Evolutionary conservation across 2,113 vertebrate genomes (phyloP).

Genomic region (Glaucidium brasilianum): DNA sequence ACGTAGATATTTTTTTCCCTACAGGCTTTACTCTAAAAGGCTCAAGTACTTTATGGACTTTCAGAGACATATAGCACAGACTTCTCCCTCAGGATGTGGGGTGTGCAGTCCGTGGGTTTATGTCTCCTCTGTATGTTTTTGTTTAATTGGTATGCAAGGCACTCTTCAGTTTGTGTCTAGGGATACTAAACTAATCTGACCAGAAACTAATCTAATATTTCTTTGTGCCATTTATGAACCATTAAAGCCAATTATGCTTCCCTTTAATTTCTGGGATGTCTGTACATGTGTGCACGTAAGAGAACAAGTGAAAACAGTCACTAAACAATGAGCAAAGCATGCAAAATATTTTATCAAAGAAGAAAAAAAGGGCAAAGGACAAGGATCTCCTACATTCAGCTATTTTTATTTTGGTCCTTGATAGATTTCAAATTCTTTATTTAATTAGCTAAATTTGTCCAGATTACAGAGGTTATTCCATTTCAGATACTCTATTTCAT

Average conservation of each 20-base stretch:
- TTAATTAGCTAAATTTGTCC: not conserved
- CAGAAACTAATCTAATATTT: not conserved
- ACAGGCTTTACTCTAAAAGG: not conserved
- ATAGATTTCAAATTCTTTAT: not conserved
- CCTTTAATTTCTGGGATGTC: not conserved
- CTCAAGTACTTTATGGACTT: not conserved
- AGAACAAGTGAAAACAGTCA: not conserved
- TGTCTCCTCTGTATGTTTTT: not conserved
- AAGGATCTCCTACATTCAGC: not conserved
- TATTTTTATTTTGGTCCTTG: not conserved
- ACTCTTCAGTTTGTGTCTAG: not conserved
- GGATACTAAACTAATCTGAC: not conserved
- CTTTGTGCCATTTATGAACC: not conserved
- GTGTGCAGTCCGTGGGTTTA: not conserved
- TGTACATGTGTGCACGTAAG: rapidly evolving
- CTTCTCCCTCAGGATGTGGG: rapidly evolving
- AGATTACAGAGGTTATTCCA: not conserved
- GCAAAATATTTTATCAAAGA: not conserved
- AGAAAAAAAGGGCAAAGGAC: not conserved
- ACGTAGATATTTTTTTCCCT: not conserved
- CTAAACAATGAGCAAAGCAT: not conserved
- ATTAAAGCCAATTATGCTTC: not conserved
- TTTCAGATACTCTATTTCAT: not conserved
- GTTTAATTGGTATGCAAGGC: not conserved
- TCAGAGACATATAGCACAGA: not conserved